Conservation (phyloP, 2,888 invertebrate genomes). For the Drosophila longiperda region DNA sequence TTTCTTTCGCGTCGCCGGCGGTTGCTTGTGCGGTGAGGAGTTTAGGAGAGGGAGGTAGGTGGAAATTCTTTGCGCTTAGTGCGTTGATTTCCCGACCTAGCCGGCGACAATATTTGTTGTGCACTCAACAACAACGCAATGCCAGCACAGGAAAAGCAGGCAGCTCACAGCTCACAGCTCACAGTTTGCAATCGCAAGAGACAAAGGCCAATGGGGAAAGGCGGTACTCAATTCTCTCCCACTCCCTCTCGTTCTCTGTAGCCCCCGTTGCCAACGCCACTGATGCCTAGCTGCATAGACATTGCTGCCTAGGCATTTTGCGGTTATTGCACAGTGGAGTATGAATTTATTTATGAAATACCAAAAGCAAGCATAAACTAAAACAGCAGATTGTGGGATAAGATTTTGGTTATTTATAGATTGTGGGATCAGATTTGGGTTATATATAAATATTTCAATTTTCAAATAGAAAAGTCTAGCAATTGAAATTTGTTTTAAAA, state of each 20-base stretch:
- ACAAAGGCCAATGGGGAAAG: slow-evolving; percentile 73
- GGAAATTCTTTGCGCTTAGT: slow-evolving; percentile 49
- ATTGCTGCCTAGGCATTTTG: slow-evolving; percentile 58
- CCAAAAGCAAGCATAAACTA: background rate
- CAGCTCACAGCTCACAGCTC: slow-evolving; percentile 3
- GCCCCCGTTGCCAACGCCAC: background rate
- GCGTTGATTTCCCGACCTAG: slow-evolving; percentile 82
- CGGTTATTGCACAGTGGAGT: slow-evolving; percentile 50
- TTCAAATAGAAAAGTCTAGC: background rate
- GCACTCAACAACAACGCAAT: slow-evolving; percentile 67
- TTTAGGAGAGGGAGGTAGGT: slow-evolving; percentile 2
- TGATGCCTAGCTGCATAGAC: slow-evolving; percentile 10
- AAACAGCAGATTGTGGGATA: background rate
- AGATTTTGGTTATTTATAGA: background rate
- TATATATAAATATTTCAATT: background rate
- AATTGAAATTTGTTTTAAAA: background rate
- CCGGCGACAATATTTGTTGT: slow-evolving; percentile 82
- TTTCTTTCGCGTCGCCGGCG: slow-evolving; percentile 66
- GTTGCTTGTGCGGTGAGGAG: slow-evolving; percentile 13
- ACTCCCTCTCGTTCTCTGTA: background rate
- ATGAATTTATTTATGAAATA: background rate
- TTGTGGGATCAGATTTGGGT: background rate
- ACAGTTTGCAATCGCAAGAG: slow-evolving; percentile 27
- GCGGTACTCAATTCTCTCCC: slow-evolving; percentile 23
- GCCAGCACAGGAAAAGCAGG: slow-evolving; percentile 39